Evolutionary conservation across 2,888 invertebrate species (phyloP).

Genomic region (Myathropa florea): DNA sequence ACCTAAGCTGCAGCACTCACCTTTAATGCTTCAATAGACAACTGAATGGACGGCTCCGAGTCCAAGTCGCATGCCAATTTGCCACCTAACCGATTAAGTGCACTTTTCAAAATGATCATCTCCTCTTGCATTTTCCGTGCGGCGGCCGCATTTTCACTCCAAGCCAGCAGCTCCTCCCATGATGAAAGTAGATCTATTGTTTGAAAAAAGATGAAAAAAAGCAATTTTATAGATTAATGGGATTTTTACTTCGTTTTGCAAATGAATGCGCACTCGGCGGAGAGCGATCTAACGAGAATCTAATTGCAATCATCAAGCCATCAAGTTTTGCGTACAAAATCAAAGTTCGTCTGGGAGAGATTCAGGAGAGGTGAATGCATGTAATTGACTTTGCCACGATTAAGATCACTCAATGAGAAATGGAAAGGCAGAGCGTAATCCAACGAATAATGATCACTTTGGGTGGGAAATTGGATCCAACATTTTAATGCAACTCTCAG

Average conservation of each 20-base stretch:
- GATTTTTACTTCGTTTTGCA: slow-evolving; percentile 32
- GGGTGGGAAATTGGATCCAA: neutral
- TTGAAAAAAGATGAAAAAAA: slow-evolving; percentile 40
- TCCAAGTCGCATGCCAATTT: slow-evolving; percentile 78
- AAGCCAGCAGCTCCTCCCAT: slow-evolving; percentile 80
- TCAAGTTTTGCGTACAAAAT: slow-evolving; percentile 25
- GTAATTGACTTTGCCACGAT: slow-evolving; percentile 44
- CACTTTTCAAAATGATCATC: slow-evolving; percentile 79
- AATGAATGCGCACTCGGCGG: slow-evolving; percentile 5
- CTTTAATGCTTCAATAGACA: slow-evolving; percentile 80
- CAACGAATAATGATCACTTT: neutral
- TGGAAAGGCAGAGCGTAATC: neutral
- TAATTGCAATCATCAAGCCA: slow-evolving; percentile 55
- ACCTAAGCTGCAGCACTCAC: slow-evolving; percentile 72
- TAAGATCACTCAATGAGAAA: slow-evolving; percentile 22
- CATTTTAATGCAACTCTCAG: neutral
- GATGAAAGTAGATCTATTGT: slow-evolving; percentile 79
- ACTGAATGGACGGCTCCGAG: slow-evolving; percentile 80
- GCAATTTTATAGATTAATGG: slow-evolving; percentile 42
- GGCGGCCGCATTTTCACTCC: slow-evolving; percentile 81
- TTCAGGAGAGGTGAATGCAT: slow-evolving; percentile 44
- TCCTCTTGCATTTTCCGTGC: slow-evolving; percentile 81
- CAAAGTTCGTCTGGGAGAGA: slow-evolving; percentile 11
- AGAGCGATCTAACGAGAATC: slow-evolving; percentile 51
- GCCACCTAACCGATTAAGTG: slow-evolving; percentile 78